Base-by-base conservation (phyloP, 2,797 vertebrate genomes). In the Sorex maritimensis region DNA sequence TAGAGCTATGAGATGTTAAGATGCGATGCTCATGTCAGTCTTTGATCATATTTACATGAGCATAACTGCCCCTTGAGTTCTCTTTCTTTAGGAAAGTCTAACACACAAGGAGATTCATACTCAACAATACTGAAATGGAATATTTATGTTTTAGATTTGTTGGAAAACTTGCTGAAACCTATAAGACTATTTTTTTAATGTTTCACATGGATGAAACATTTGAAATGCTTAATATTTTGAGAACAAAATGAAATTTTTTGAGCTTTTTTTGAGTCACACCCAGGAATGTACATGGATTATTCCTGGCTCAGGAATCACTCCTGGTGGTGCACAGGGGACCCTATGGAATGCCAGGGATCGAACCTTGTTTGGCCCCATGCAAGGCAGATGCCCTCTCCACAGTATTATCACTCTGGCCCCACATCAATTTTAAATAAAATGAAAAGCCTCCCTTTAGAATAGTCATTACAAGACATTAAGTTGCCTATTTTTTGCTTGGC, bases 391-490 rank as follows among this genome's bases (percentile, higher is more conserved):
- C 41, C 41, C 41, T 44, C 41, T 44, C 41, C 41, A 44, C 41
- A 44, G 5, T 44, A 44, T 44, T 44, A 44, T 44, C 41, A 44
- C 41, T 44, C 41, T 44, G 41, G 41, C 41, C 41, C 41, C 75
- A 82, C 52, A 92, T 88, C 58, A 82, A 71, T 94, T 89, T 92
- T 86, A 96, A 87, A 92, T 84, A 85, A 90, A 95, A 91, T 94
- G 5, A 92, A 75, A 84, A 80, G 38, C 80, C 28, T 24, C 28
- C 46, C 38, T 91, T 23, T 63, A 85, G 41, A 73, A 84, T 95
- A 58, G n/a, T 86, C 80, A 58, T 89, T 85, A 23, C 41, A 67
- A 58, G 10, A 14, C 63, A 55, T 87, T 58, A 92, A 92, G 52
- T 52, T 69, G 38, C 46, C 84, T 41, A 93, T 74, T 68, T 90